phyloP scores from a whole-genome alignment of 2,888 invertebrate species.

The Clivina fossor region DNA sequence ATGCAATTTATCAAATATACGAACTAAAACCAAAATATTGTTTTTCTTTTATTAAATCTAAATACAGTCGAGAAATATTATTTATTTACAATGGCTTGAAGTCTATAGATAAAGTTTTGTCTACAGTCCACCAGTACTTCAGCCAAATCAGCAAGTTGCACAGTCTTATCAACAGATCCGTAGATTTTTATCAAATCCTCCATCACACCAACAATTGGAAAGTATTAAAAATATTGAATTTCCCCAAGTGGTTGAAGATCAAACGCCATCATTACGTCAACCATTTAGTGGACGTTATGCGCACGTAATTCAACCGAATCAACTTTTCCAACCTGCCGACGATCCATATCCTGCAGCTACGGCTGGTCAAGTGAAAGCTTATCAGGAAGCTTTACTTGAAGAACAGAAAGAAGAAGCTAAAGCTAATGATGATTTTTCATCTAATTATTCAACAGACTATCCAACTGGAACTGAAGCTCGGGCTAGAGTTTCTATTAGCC shows the following conservation, averaged over 20 bases:
- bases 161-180: background rate
- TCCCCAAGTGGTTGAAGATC: no score
- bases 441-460: background rate
- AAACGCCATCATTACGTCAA: no score
- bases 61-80: no score
- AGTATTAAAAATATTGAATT: background rate
- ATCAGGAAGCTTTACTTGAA: conserved; percentile 11
- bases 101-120: no score
- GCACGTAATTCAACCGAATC: no score
- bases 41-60: no score
- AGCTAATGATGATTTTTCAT: background rate
- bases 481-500: conserved; percentile 1
- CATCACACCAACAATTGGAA: background rate
- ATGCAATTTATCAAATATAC: no score
- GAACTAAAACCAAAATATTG: no score
- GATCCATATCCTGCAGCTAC: conserved; percentile 19
- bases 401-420: conserved; percentile 5
- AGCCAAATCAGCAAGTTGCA: background rate
- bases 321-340: conserved; percentile 13
- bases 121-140: no score
- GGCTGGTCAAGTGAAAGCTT: conserved; percentile 18
- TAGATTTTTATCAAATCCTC: no score
- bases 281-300: no score
- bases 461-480: background rate
- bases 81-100: no score